Evolutionary conservation across 2,888 invertebrate species (phyloP).

Genomic region (Chrysolina americana): DNA sequence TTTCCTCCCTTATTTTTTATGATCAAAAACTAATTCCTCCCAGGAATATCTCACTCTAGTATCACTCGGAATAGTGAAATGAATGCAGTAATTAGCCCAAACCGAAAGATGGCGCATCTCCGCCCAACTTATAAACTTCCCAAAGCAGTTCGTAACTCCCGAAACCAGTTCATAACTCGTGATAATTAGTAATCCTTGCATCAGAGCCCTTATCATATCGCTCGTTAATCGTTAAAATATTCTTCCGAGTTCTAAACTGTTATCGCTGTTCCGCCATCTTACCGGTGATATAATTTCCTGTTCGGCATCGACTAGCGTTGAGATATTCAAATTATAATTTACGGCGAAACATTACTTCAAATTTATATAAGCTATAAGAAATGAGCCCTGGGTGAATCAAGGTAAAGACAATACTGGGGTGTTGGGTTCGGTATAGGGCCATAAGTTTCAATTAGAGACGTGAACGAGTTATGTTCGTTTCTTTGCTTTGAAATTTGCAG

Average conservation of each 20-base stretch:
- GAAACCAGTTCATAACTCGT: conserved; percentile 9
- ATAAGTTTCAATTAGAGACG: background rate
- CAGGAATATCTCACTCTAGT: background rate
- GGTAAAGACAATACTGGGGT: conserved; percentile 36
- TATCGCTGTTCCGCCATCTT: conserved; percentile 56
- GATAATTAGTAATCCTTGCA: conserved; percentile 46
- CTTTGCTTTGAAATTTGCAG: background rate
- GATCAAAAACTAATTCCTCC: background rate
- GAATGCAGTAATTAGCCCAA: background rate
- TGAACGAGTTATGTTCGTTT: background rate
- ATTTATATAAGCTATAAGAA: conserved; percentile 46
- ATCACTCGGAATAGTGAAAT: background rate
- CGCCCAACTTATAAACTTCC: conserved; percentile 13
- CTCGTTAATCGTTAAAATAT: conserved; percentile 58
- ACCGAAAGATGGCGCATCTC: background rate
- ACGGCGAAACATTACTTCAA: conserved; percentile 46
- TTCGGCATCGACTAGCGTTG: conserved; percentile 46
- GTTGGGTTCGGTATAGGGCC: conserved; percentile 2
- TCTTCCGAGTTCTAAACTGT: conserved; percentile 53
- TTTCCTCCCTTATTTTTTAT: background rate
- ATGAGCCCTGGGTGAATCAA: conserved; percentile 40
- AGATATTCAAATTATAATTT: conserved; percentile 50
- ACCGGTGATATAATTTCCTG: conserved; percentile 60
- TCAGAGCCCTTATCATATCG: conserved; percentile 46
- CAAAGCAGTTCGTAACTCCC: conserved; percentile 12